Conservation (phyloP, 1,140 invertebrate genomes). For the Paralvinella palmiformis region DNA sequence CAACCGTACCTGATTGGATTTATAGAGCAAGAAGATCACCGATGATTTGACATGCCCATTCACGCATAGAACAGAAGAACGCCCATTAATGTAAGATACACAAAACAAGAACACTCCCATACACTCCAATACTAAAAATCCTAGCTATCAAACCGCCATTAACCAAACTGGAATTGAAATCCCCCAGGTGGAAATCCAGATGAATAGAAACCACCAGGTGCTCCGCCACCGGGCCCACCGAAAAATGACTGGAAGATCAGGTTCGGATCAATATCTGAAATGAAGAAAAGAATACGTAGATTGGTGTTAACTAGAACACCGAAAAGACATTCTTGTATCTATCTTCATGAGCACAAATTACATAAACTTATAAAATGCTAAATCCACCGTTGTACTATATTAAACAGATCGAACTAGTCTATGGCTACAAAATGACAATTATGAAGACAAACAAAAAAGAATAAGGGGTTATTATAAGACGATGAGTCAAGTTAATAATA, state of each 20-base stretch:
- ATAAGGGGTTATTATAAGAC: not conserved
- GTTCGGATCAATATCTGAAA: constrained; percentile 68
- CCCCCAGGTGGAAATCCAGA: constrained; percentile 50
- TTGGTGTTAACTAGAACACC: not conserved
- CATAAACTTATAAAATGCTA: not conserved
- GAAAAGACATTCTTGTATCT: not conserved
- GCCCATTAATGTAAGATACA: too few relatives aligned
- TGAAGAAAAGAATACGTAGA: constrained; percentile 24
- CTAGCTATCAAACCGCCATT: too few relatives aligned
- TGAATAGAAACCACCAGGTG: constrained; percentile 16
- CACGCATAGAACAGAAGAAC: too few relatives aligned
- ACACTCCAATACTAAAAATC: too few relatives aligned
- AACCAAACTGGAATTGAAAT: constrained; percentile 65
- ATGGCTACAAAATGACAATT: not conserved
- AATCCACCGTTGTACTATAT: not conserved
- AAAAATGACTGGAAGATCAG: constrained; percentile 76
- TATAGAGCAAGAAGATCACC: too few relatives aligned
- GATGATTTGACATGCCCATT: too few relatives aligned
- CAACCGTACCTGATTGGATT: too few relatives aligned
- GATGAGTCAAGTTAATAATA: too few relatives aligned
- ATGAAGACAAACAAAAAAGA: not conserved
- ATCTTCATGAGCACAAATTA: not conserved
- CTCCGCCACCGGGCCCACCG: constrained; percentile 44
- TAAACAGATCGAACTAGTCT: too few relatives aligned
- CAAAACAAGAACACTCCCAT: too few relatives aligned